Evolutionary conservation across 2,113 vertebrate species (phyloP).

Genomic region (Spea bombifrons): DNA sequence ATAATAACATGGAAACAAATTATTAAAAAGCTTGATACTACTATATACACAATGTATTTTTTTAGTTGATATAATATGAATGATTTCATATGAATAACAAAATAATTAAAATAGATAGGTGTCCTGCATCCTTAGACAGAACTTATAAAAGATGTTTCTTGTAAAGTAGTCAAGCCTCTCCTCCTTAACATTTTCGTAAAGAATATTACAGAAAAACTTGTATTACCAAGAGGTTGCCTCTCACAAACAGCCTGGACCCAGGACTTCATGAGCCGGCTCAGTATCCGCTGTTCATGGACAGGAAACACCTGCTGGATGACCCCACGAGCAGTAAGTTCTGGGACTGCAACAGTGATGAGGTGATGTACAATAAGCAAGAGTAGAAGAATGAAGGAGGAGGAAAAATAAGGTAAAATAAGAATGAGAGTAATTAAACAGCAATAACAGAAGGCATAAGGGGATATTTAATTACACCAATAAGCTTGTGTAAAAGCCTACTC

Average conservation of each 20-base stretch:
- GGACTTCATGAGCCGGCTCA: slow-evolving; percentile 91
- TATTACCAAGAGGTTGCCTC: slow-evolving; percentile 85
- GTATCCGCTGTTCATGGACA: slow-evolving; percentile 90
- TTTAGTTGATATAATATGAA: too few relatives aligned
- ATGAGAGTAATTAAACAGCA: not conserved
- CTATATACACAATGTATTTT: too few relatives aligned
- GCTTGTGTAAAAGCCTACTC: slow-evolving; percentile 55
- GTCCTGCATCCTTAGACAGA: not conserved
- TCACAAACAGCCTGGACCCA: slow-evolving; percentile 96
- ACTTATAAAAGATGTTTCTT: not conserved
- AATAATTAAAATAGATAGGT: too few relatives aligned
- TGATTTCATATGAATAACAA: too few relatives aligned
- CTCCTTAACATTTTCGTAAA: too few relatives aligned
- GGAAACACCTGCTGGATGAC: slow-evolving; percentile 95
- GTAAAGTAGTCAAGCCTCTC: too few relatives aligned
- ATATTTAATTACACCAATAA: not conserved
- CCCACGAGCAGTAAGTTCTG: slow-evolving; percentile 83
- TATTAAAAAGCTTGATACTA: too few relatives aligned
- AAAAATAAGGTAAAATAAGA: not conserved
- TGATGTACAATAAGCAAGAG: not conserved
- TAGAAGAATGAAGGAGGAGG: not conserved
- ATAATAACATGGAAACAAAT: too few relatives aligned
- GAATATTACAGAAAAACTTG: too few relatives aligned
- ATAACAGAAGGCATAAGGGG: not conserved
- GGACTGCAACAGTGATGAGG: slow-evolving; percentile 65